Evolutionary conservation across 2,888 invertebrate species (phyloP), one percentile per base, ranked within the genome.

Genomic region (Sphaerophoria taeniata): DNA sequence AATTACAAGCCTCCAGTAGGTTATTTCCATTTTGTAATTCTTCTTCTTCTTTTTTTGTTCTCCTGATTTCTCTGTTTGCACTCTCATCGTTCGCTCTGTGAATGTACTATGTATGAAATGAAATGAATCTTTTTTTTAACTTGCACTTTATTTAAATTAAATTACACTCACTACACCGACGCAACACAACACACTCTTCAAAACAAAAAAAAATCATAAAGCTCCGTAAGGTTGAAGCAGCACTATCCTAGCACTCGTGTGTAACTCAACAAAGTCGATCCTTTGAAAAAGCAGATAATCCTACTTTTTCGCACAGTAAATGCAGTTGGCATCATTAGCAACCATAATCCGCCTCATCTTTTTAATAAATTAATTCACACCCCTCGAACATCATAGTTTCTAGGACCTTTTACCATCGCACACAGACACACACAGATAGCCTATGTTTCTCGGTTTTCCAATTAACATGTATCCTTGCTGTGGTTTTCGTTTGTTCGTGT

Each of bases 321-420:
- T 74, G 80, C 76, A 75, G 81, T 81, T 81, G 75, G 81, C 58
- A 60, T 75, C 36, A 81, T 76, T 65, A 81, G 49, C n/a, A 36
- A 31, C 51, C 53, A 43, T 43, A 73, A 43, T 51, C 55, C 49
- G 3, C 39, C 34, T 51, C 24, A 6, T 12, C 31, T 80, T 80
- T 80, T 79, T 56, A 80, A 80, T 58, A 80, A 80, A 81, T 75
- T 81, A 81, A 81, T 81, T 81, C 71, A 60, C 69, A 51, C 6
- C 70, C 71, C n/a, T 16, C 60, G 31, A 39, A 45, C 47, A 47
- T 33, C 43, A 45, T 16, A 14, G 9, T 24, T 24, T 24, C 24
- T 24, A 24, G 24, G 24, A 24, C 24, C 24, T 24, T 24, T 2
- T 24, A 2, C 24, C 24, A 24, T 24, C 24, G 24, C 24, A 24